phyloP scores from a whole-genome alignment of 1,140 invertebrate genomes.

The Hycleus cichorii region DNA sequence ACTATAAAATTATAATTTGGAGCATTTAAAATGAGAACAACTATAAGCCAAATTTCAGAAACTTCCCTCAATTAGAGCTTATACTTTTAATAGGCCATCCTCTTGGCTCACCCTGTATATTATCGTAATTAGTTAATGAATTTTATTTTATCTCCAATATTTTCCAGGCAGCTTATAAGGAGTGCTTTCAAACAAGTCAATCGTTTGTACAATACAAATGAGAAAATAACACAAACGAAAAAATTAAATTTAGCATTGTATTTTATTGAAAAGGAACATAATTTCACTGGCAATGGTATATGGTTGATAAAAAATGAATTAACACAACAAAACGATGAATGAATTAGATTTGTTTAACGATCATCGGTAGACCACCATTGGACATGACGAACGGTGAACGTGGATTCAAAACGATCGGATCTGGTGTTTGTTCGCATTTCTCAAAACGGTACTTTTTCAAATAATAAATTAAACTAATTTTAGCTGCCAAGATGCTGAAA shows the following conservation, averaged over 20 bases:
- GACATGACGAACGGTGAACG: not conserved
- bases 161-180: slow-evolving; percentile 33
- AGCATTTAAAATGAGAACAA: too few species aligned
- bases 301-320: slow-evolving; percentile 31
- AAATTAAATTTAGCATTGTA: slow-evolving; percentile 46
- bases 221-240: slow-evolving; percentile 37
- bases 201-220: slow-evolving; percentile 17
- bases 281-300: slow-evolving; percentile 49
- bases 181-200: slow-evolving; percentile 23
- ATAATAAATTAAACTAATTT: slow-evolving; percentile 1
- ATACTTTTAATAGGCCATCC: too few species aligned
- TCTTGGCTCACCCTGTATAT: too few species aligned
- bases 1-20: too few species aligned
- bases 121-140: too few species aligned
- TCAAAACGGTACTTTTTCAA: not conserved
- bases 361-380: not conserved
- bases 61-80: too few species aligned
- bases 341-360: not conserved
- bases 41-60: too few species aligned
- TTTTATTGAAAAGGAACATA: slow-evolving; percentile 46
- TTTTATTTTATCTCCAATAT: not conserved
- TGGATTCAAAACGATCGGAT: slow-evolving; percentile 1
- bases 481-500: not conserved
- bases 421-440: not conserved
- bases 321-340: too few species aligned